Conservation (phyloP, 2,888 invertebrate species). For the Synanthedon andrenaeformis region DNA sequence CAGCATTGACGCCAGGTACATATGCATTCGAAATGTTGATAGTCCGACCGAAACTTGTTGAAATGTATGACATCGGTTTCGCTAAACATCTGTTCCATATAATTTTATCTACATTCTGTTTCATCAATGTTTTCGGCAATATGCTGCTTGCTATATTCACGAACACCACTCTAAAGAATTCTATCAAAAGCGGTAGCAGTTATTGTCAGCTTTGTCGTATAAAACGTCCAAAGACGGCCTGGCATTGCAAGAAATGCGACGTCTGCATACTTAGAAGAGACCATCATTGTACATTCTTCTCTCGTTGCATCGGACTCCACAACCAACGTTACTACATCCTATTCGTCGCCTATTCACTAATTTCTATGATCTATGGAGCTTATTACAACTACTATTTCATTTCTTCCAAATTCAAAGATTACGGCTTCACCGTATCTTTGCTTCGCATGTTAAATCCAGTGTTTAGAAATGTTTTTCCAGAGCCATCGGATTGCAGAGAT, state of each 20-base stretch:
- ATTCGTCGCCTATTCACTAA: conserved; percentile 75
- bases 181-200: conserved; percentile 15
- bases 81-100: conserved; percentile 24
- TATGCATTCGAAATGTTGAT: conserved; percentile 33
- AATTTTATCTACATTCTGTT: conserved; percentile 24
- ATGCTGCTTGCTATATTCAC: conserved; percentile 31
- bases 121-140: conserved; percentile 41
- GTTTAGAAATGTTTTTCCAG: conserved; percentile 17
- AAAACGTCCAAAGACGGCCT: conserved; percentile 78
- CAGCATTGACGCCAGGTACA: conserved; percentile 30
- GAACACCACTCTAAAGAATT: conserved; percentile 16
- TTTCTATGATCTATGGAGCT: conserved; percentile 75
- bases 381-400: conserved; percentile 77
- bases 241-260: conserved; percentile 87
- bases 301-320: conserved; percentile 83
- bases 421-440: conserved; percentile 17
- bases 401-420: conserved; percentile 32
- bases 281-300: conserved; percentile 86
- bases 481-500: conserved; percentile 23
- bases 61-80: conserved; percentile 18
- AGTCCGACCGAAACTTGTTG: conserved; percentile 27
- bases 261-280: conserved; percentile 85
- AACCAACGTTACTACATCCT: conserved; percentile 86
- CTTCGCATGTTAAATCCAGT: conserved; percentile 30
- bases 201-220: conserved; percentile 82